Evolutionary conservation across 2,888 invertebrate genomes (phyloP).

Genomic region (Pheosia gnoma): DNA sequence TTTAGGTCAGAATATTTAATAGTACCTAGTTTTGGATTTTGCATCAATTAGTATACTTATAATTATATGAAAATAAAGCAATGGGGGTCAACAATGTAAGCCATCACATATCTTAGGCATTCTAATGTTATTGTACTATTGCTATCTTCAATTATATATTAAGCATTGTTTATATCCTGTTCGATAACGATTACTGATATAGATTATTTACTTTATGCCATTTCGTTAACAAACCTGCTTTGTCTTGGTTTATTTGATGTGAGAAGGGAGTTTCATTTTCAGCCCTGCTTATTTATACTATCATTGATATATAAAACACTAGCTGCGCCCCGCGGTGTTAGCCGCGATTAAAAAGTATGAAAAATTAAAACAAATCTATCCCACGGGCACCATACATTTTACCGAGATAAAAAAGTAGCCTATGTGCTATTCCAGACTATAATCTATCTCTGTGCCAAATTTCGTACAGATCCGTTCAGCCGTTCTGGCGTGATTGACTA

Average conservation of each 20-base stretch:
- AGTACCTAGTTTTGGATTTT: not conserved
- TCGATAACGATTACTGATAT: not conserved
- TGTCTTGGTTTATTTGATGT: constrained; percentile 1
- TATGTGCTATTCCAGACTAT: too few species aligned
- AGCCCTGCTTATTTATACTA: too few species aligned
- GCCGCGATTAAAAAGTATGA: too few species aligned
- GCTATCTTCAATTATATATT: not conserved
- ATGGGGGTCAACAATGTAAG: not conserved
- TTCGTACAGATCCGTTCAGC: too few species aligned
- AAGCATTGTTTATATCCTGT: not conserved
- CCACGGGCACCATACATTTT: too few species aligned
- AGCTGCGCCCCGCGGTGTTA: too few species aligned
- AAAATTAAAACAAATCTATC: too few species aligned
- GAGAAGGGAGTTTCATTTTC: not conserved
- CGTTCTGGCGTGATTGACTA: too few species aligned
- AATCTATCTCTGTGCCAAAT: too few species aligned
- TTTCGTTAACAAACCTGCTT: not conserved
- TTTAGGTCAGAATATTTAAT: too few species aligned
- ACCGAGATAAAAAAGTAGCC: too few species aligned
- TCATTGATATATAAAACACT: too few species aligned
- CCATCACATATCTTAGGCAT: not conserved
- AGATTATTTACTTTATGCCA: not conserved
- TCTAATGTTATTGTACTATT: not conserved
- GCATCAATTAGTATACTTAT: not conserved
- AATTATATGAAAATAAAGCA: not conserved